These are phyloP conservation scores for Drosophila punjabiensis DNA, from an alignment of 1,140 invertebrate genomes.

Conservation along the genomic window DNA sequence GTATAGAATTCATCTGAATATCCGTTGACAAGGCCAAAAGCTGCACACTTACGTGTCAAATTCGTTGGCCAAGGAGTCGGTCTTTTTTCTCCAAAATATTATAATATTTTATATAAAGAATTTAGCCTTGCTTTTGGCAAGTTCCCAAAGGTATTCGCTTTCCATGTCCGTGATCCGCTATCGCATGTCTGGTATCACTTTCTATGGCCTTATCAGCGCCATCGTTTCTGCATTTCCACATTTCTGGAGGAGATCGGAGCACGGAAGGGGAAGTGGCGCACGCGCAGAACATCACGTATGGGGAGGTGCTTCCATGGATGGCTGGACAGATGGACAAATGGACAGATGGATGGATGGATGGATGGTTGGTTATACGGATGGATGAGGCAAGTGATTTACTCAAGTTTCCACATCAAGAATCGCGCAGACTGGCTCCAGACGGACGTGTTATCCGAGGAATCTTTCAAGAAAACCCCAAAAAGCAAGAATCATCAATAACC, in stretches of 20 bases:
- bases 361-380: slow-evolving; percentile 15
- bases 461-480: not conserved
- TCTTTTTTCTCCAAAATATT: not conserved
- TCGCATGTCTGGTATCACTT: slow-evolving; percentile 53
- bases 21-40: slow-evolving; percentile 36
- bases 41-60: slow-evolving; percentile 17
- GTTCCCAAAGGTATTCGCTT: slow-evolving; percentile 54
- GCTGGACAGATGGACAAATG: slow-evolving; percentile 8
- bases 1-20: slow-evolving; percentile 1
- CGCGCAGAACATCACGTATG: slow-evolving; percentile 33
- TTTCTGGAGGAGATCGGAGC: not conserved
- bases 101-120: not conserved
- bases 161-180: slow-evolving; percentile 36
- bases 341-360: slow-evolving; percentile 15
- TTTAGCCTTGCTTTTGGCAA: not conserved
- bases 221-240: slow-evolving; percentile 10
- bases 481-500: not conserved
- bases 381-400: slow-evolving; percentile 1
- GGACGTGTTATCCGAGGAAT: slow-evolving; percentile 9
- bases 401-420: slow-evolving; percentile 6
- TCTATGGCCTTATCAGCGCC: slow-evolving; percentile 40
- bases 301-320: slow-evolving; percentile 4
- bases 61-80: not conserved
- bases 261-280: slow-evolving; percentile 12
- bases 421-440: slow-evolving; percentile 34